Percentiles rank a stretch among this genome's conserved stretches.
Conservation (phyloP, 2,888 invertebrate species). For the Drosophila infuscata region DNA sequence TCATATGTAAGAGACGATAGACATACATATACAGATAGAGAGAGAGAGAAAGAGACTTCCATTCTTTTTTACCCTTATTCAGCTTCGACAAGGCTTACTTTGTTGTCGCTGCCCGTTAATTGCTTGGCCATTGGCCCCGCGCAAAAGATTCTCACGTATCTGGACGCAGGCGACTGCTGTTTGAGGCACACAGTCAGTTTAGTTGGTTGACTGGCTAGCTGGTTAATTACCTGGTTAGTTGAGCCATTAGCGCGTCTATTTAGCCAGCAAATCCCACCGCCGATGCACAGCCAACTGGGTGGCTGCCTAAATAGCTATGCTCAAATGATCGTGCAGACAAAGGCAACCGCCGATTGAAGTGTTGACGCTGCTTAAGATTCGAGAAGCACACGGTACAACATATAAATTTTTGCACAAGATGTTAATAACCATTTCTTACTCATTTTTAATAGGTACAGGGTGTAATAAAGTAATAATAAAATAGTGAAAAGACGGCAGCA, state of each 20-base stretch:
- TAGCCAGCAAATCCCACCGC: constrained; percentile 36
- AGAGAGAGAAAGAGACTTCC: not conserved
- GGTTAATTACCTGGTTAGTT: constrained; percentile 32
- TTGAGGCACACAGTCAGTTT: constrained; percentile 2
- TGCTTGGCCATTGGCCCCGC: constrained; percentile 53
- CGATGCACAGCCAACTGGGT: constrained; percentile 34
- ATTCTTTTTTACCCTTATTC: not conserved
- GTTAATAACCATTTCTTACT: not conserved
- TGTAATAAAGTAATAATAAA: not conserved
- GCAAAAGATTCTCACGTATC: constrained; percentile 70
- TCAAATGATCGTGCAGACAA: constrained; percentile 9
- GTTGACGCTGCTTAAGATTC: constrained; percentile 36
- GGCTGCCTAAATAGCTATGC: constrained; percentile 29
- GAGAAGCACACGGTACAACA: constrained; percentile 6
- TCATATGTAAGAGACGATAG: not conserved
- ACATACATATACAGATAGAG: not conserved
- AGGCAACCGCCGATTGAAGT: constrained; percentile 42
- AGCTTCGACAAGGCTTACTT: not conserved
- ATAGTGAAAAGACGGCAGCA: constrained; percentile 12
- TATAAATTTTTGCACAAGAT: constrained; percentile 29
- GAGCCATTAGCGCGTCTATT: constrained; percentile 62
- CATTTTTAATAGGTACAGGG: not conserved
- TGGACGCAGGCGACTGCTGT: not conserved
- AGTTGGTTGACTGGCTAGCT: not conserved
- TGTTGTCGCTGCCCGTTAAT: constrained; percentile 11